Conservation (phyloP, 2,797 vertebrate species). For the Danio aesculapii region DNA sequence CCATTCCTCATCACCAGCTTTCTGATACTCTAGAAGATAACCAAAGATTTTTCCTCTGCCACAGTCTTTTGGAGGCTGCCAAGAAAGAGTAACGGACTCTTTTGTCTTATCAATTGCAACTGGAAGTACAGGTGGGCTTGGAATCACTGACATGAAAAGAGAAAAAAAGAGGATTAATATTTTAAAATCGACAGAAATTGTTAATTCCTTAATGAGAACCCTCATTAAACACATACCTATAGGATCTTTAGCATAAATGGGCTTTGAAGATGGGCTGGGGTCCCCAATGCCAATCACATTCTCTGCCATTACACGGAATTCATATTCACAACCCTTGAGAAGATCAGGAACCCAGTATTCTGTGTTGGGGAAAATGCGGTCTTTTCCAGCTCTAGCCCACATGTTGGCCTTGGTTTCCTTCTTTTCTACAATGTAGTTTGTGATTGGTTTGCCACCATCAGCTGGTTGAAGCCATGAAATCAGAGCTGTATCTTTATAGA, state of each 20-base stretch:
- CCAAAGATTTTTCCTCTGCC: constrained; percentile 97
- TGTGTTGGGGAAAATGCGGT: constrained; percentile 86
- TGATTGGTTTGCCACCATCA: constrained; percentile 97
- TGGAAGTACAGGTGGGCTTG: constrained; percentile 90
- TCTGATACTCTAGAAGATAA: constrained; percentile 95
- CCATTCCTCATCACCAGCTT: constrained; percentile 96
- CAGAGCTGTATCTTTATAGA: constrained; percentile 91
- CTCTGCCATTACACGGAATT: constrained; percentile 97
- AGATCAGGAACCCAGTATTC: constrained; percentile 93
- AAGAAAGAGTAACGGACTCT: constrained; percentile 91
- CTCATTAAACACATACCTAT: constrained; percentile 81
- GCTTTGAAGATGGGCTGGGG: constrained; percentile 95
- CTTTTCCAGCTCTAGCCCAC: constrained; percentile 89
- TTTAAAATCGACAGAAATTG: not conserved
- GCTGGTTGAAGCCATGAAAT: constrained; percentile 94
- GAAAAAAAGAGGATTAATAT: constrained; percentile 7
- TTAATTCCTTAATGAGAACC: not conserved
- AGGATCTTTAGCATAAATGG: constrained; percentile 95
- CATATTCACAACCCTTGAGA: constrained; percentile 94
- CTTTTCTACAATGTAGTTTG: constrained; percentile 94
- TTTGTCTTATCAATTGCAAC: constrained; percentile 90
- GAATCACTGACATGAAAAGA: constrained; percentile 82
- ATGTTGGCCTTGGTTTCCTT: constrained; percentile 95
- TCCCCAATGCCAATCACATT: constrained; percentile 95
- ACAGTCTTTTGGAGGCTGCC: constrained; percentile 91